phyloP scores from a whole-genome alignment of 1,140 invertebrate genomes.

The Tetramorium alpestre region DNA sequence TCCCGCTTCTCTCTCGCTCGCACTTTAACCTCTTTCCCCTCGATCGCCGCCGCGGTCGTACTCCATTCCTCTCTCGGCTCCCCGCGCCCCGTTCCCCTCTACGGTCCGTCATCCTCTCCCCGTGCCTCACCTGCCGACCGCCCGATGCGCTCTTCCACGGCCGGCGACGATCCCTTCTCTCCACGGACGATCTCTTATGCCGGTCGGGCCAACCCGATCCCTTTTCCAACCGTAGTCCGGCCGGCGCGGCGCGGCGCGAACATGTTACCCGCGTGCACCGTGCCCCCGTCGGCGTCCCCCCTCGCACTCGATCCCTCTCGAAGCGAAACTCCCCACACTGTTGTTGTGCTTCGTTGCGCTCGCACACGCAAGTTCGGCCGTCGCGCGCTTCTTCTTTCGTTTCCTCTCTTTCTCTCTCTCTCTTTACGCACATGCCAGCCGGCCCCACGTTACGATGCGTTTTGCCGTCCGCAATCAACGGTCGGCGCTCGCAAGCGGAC shows the following conservation, averaged over 20 bases:
- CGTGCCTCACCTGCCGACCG: constrained; percentile 41
- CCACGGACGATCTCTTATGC: constrained; percentile 70
- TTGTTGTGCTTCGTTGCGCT: constrained; percentile 67
- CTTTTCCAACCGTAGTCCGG: constrained; percentile 68
- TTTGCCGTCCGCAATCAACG: constrained; percentile 39
- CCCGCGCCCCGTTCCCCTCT: constrained; percentile 17
- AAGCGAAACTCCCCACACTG: background rate
- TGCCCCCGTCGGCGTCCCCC: background rate
- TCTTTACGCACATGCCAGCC: background rate
- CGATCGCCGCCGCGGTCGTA: background rate
- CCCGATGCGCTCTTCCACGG: constrained; percentile 50
- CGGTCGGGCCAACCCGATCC: constrained; percentile 65
- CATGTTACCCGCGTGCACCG: constrained; percentile 45
- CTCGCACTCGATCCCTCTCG: background rate
- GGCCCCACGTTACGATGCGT: constrained; percentile 8
- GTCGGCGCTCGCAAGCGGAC: background rate
- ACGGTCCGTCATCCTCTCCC: constrained; percentile 27
- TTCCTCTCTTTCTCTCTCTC: background rate
- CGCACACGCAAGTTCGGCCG: constrained; percentile 65
- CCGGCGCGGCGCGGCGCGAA: constrained; percentile 32
- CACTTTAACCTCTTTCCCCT: background rate
- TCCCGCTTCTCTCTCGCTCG: constrained; percentile 10
- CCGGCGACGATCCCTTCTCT: constrained; percentile 71
- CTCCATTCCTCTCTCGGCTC: background rate
- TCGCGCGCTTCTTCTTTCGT: background rate